Base-by-base conservation (phyloP, 2,113 vertebrate genomes). In the Pangasianodon hypophthalmus region DNA sequence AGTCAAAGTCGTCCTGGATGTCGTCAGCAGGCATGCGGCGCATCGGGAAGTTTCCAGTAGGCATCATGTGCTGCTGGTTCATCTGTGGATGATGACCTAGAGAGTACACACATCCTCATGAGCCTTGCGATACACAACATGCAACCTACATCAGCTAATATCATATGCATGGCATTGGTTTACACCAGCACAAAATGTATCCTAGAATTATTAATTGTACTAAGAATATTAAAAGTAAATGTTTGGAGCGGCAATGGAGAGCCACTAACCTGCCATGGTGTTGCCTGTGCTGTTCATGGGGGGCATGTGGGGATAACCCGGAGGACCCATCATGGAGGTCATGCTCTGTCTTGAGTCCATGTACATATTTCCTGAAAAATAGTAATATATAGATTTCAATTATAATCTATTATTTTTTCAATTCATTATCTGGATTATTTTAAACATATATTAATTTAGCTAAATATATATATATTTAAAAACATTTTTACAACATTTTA, bases 1-100 rank as follows among this genome's bases (percentile, higher is more conserved):
- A 98, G 93, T 98, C 97, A 93, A 98, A 98, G 89, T 98, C 97
- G 75, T 98, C 97, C 95, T 97, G 97, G 95, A 98, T 98, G 94
- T 98, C 97, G 54, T 98, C 97, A 19, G 97, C 94, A 91, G 95
- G 97, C 96, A 98, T 96, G 93, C 97, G 97, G 88, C 97, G 96
- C 96, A 98, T 97, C 94, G 96, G 97, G 96, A 97, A 98, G 95
- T 96, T 97, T 94, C 95, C 96, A 92, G 96, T 94, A 90, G 97
- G 95, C 94, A 98, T 97, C 97, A 98, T 97, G 95, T 98, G 97
- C 95, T 97, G 97, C 95, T 97, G 97, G 96, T 95, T 97, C 96
- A 98, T 96, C 94, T 96, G 96, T 92, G 97, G 94, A 88, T 98
- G 97, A 93, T 97, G 97, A 92, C 96, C 97, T 98, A 90, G 4